Evolutionary conservation across 1,140 invertebrate species (phyloP).

Genomic region (Pinna nobilis): DNA sequence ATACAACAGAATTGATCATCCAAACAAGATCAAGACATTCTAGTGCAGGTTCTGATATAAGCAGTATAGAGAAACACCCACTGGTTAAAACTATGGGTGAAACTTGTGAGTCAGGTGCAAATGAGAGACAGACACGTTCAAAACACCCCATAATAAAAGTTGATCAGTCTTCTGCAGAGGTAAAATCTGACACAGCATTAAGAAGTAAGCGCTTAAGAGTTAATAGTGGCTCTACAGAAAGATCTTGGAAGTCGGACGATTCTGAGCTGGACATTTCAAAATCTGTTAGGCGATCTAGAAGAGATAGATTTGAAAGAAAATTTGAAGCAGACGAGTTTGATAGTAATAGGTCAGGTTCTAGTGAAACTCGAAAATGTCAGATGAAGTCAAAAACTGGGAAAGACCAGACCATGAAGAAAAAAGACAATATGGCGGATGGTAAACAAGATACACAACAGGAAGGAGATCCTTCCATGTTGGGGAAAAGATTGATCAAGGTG

Average conservation of each 20-base stretch:
- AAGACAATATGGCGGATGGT: background rate
- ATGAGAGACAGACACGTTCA: slow-evolving; percentile 4
- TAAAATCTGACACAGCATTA: background rate
- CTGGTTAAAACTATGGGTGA: background rate
- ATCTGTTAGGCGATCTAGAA: too few relatives aligned
- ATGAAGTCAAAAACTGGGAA: background rate
- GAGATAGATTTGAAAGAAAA: too few relatives aligned
- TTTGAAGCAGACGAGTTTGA: background rate
- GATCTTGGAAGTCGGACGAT: background rate
- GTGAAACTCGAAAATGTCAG: too few relatives aligned
- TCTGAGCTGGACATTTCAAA: background rate
- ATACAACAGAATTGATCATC: background rate
- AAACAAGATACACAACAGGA: background rate
- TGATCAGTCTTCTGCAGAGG: background rate
- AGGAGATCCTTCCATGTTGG: background rate
- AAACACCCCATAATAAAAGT: background rate
- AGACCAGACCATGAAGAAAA: background rate
- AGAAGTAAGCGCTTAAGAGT: background rate
- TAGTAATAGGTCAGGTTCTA: background rate
- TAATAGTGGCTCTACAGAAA: slow-evolving; percentile 13
- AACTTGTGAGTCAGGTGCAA: background rate
- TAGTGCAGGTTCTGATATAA: too few relatives aligned
- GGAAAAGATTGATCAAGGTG: slow-evolving; percentile 25
- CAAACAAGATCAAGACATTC: background rate
- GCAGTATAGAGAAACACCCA: too few relatives aligned